Evolutionary conservation across 2,888 invertebrate genomes (phyloP), one percentile per base, ranked within the genome.

Genomic region (Micoletzkya japonica): DNA sequence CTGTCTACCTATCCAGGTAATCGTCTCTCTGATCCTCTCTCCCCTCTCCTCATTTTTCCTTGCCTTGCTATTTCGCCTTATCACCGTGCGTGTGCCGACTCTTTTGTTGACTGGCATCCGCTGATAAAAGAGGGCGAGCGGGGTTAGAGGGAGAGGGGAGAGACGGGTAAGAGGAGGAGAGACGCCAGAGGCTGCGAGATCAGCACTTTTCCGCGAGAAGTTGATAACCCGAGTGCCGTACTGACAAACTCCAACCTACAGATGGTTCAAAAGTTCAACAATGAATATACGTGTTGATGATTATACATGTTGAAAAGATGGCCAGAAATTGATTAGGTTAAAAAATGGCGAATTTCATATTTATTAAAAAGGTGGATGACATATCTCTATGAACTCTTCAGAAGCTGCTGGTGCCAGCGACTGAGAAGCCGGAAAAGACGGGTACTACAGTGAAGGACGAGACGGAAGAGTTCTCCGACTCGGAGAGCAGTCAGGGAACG

Each of bases 401-500:
- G 63, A 63, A 50, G 14, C 44, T 44, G 10, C 28, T 66, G 7
- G 54, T 66, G 17, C 10, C 26, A 0, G 28, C 64, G 1, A 44
- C 52, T 2, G 54, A 26, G 14, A 36, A n/a, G n/a, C n/a, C n/a
- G n/a, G n/a, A 44, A 52, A 20, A 34, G n/a, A 30, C 39, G 6
- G 26, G 32, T 28, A 54, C 50, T 17, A 34, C 52, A 52, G n/a
- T 52, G 1, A 39, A 59, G 61, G 69, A 52, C 24, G 71, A 70
- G 24, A 44, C 34, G 14, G 71, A 69, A 7, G 71, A 71, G 57
- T 58, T 71, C 28, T 73, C 73, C 20, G 73, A 73, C n/a, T 70
- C 67, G 32, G 70, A 70, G 14, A 44, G 57, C 54, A 60, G 69
- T 10, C 70, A 50, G 26, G 66, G 73, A 1, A 66, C 66, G 26